Base-by-base conservation (phyloP, 2,888 invertebrate genomes). In the Aspidapion aeneum region DNA sequence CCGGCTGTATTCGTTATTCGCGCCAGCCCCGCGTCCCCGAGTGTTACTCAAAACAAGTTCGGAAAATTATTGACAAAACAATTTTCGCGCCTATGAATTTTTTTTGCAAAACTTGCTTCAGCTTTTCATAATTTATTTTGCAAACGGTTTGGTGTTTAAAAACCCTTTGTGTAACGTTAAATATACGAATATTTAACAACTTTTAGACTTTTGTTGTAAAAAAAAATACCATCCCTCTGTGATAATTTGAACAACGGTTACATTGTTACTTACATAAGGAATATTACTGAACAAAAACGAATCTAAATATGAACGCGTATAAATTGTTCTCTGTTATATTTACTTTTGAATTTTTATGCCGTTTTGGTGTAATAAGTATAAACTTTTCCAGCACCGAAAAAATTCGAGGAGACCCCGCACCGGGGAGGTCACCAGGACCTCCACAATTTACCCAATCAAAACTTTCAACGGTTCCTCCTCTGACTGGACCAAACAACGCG, bases 1-100 rank as follows among this genome's bases (percentile, higher is more conserved):
- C 67, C 71, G 68, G 69, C 71, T 69, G 67, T 71, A 73, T 73
- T 71, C 73, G 70, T 35, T 35, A 35, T 12, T 72, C 63, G 71
- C 73, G 69, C 70, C 74, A 73, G 69, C 69, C 62, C 55, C 20
- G 56, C 57, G 57, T 60, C 55, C 21, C 12, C 5, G 35, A 35
- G 12, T 35, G 3, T 35, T 7, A 35, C 35, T 35, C 5, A 35
- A 35, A 35, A 35, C 35, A 35, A n/a, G 3, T 35, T 35, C 35
- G 35, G 12, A 12, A 35, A 35, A 61, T 21, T 64, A 64, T 64
- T 52, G 64, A 61, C 55, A 58, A 51, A 63, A 57, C 57, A 61
- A 61, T 57, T 61, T 64, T 61, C 58, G 64, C 60, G 59, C 64
- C 62, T 58, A 16, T 56, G 56, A 35, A 20, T 22, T 21, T 60